Base-by-base conservation (phyloP, 1,140 invertebrate genomes). In the Scaptodrosophila lebanonensis region DNA sequence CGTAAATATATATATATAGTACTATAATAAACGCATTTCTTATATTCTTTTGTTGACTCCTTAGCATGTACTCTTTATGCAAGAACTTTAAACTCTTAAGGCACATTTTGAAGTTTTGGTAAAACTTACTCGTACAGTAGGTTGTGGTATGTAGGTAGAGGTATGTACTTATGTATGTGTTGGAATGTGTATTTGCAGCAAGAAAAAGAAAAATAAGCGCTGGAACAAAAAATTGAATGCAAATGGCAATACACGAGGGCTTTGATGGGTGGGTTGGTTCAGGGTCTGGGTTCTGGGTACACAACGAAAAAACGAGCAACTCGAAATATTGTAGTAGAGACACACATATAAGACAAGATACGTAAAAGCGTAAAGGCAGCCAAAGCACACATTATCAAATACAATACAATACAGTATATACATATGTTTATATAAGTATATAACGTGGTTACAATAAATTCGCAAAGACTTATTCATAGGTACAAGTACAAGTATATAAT, bases 51-150 rank as follows among this genome's bases (percentile, higher is more conserved):
- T 29, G 3, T 45, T 15, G 15, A 15, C 27, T 27, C 3, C 12
- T 44, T 44, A 66, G 47, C 39, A 47, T 61, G 49, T 57, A 39
- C 59, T 51, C 39, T 54, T 54, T 63, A 43, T 54, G 54, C 48
- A 51, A 38, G 33, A 63, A 70, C 53, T 76, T 60, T 71, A 45
- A 73, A 79, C 75, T 79, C 57, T 79, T 79, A 79, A 79, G 73
- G 73, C 73, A 79, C 73, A 79, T 77, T 67, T 77, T 20, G 67
- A 72, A 77, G 64, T 60, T 56, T 64, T 50, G 64, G 33, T 30
- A 61, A 25, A 51, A 59, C 40, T 45, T 51, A 56, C 61, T 75
- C n/a, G n/a, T 66, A 75, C 39, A 56, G 22, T 25, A 30, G 18
- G 8, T 3, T 25, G 8, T 25, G 13, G 8, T 11, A n/a, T 25